Evolutionary conservation across 2,113 vertebrate genomes (phyloP), one percentile per base, ranked within the genome.

Genomic region (Motacilla tschutschensis): DNA sequence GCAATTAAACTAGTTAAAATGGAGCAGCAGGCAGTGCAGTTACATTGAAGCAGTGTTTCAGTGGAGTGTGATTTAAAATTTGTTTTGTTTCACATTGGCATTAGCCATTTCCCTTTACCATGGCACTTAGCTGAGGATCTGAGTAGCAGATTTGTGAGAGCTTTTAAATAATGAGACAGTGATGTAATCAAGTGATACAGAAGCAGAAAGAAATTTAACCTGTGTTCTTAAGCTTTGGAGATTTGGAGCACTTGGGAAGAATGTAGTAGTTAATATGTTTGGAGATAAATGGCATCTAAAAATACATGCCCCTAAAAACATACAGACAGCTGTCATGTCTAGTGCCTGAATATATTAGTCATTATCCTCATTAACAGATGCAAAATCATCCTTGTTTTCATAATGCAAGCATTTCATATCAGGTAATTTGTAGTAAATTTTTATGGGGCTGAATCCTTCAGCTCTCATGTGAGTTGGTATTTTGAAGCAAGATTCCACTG

Each of bases 251-350:
- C 80, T 92, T 89, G 66, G 91, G 94, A 89, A 94, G 94, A 95
- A 96, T 92, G 85, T 86, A 79, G 82, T 79, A 83, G 90, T 87
- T 96, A 93, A 95, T 94, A 89, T 70, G 84, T 95, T 95, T 94
- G 64, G 90, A 96, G 89, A 83, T 96, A 94, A 96, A 69, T 60
- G 28, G 83, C 89, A 79, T 96, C 96, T 97, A 96, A 97, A 97
- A 97, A 96, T 96, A 96, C 70, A 90, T 77, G 83, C 87, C 83
- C 93, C 94, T 95, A 93, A 96, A 96, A 95, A 93, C 80, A 90
- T 95, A 97, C 96, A 96, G 96, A 97, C 96, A 96, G 96, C 96
- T 97, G 96, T 97, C 96, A 96, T n/a, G 8, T 91, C 94, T 95
- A 31, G 60, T 95, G 84, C 93, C 91, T 94, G 97, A 96, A 95